Conservation (phyloP, 2,797 vertebrate genomes). For the Liasis olivaceus region DNA sequence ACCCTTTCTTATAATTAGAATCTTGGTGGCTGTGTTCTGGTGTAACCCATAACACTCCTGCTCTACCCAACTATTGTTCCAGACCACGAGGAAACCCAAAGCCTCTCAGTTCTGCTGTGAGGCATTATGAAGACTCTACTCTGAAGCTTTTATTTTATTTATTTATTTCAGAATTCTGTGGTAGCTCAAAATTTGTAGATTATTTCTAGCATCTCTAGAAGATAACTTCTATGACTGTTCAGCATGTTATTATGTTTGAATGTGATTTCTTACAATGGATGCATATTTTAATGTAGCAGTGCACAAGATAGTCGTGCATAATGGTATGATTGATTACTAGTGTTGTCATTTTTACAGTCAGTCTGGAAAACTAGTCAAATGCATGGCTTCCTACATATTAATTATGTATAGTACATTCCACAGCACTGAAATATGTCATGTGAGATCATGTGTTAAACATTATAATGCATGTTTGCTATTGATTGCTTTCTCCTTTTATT, state of each 20-base stretch:
- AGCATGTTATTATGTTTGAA: neutral
- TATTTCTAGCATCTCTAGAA: neutral
- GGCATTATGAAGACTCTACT: neutral
- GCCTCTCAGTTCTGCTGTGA: neutral
- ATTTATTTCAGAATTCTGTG: neutral
- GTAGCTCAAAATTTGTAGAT: neutral
- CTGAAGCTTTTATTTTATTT: neutral
- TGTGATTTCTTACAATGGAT: neutral
- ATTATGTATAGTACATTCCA: conserved; percentile 12
- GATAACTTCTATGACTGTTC: neutral
- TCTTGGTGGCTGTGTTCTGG: neutral
- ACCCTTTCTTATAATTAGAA: too few species aligned
- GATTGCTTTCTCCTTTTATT: conserved; percentile 24
- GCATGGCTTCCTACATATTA: conserved; percentile 28
- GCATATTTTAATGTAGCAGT: neutral
- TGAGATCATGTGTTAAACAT: conserved; percentile 40
- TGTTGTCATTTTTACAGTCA: neutral
- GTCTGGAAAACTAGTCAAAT: conserved; percentile 7
- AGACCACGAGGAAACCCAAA: neutral
- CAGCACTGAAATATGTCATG: conserved; percentile 4
- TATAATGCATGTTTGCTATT: conserved; percentile 35
- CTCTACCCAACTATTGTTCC: neutral
- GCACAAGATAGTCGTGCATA: neutral
- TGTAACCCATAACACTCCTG: neutral
- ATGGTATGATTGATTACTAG: neutral